Evolutionary conservation across 2,888 invertebrate species (phyloP).

Genomic region (Sicus ferrugineus): DNA sequence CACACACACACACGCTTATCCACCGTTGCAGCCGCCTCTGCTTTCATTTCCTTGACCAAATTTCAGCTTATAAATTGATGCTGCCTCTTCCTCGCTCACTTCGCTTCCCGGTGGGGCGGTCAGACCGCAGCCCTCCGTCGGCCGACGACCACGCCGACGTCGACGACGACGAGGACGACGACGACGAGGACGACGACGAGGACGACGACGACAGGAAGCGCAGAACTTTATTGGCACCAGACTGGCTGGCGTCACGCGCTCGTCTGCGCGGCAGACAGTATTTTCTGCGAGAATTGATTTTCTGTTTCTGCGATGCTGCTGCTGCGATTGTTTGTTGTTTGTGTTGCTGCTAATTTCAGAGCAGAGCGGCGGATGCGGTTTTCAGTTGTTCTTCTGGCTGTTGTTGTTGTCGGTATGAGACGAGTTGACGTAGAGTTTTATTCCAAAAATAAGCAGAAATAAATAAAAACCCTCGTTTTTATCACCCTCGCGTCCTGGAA

Average conservation of each 20-base stretch:
- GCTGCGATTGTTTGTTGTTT: not conserved
- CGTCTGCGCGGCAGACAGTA: constrained; percentile 19
- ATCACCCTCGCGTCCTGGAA: too few species aligned
- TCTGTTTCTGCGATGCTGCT: constrained; percentile 6
- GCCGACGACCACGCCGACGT: too few species aligned
- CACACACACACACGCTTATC: too few species aligned
- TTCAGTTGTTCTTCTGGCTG: not conserved
- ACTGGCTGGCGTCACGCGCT: constrained; percentile 50
- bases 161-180: too few species aligned
- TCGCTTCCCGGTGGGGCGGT: too few species aligned
- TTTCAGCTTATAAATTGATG: not conserved
- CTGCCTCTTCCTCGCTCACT: not conserved
- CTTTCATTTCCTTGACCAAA: not conserved
- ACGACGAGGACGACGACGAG: too few species aligned
- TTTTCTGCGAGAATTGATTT: constrained; percentile 25
- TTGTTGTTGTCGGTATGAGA: not conserved
- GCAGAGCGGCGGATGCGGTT: constrained; percentile 4
- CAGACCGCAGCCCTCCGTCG: too few species aligned
- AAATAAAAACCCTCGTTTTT: too few species aligned
- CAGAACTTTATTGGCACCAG: constrained; percentile 55
- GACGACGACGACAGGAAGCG: not conserved
- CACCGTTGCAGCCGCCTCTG: too few species aligned
- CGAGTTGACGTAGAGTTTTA: too few species aligned
- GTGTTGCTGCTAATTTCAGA: constrained; percentile 14
- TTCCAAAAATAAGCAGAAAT: too few species aligned